Base-by-base conservation (phyloP, 2,888 invertebrate species). In the Drosophila anomalata region DNA sequence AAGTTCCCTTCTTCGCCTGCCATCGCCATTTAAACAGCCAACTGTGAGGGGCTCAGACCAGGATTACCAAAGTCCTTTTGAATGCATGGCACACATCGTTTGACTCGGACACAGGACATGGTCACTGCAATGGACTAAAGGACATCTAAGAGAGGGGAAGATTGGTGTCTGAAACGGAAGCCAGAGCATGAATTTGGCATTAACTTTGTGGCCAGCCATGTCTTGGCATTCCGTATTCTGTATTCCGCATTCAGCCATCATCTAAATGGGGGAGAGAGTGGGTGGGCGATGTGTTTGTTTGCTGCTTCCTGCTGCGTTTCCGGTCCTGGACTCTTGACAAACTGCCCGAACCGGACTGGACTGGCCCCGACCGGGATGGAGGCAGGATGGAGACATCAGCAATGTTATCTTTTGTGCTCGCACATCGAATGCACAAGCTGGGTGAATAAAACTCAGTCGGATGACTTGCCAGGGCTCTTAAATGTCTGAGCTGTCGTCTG, bases 151-250 rank as follows among this genome's bases (percentile, higher is more conserved):
- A 14, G 20, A 17, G 31, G n/a, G 20, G 26, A 8, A 29, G 24
- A 14, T 26, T n/a, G 51, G 11, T 36, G 36, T 17, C 41, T 17
- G 41, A 41, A 44, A 22, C 58, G 73, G 60, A 74, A 65, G 58
- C 46, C 60, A 46, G 39, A 66, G 79, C 77, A 73, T 81, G 78
- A 74, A 70, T 82, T 77, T 75, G 80, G 72, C 75, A 86, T 83
- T 78, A 75, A 73, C 70, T 86, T 78, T 83, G 61, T 68, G 78
- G 73, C 70, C 31, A 74, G 68, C 26, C 42, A 75, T 78, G 83
- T 63, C 76, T 67, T 73, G 26, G 71, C 73, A 72, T 78, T 73
- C 68, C 66, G 61, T 65, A 74, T 53, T 61, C 41, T 17, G 17
- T n/a, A 17, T 17, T 17, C 17, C 17, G 17, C 17, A 33, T 33